Evolutionary conservation across 2,888 invertebrate genomes (phyloP), one percentile per base, ranked within the genome.

Genomic region (Eueremaeus valkanovi): DNA sequence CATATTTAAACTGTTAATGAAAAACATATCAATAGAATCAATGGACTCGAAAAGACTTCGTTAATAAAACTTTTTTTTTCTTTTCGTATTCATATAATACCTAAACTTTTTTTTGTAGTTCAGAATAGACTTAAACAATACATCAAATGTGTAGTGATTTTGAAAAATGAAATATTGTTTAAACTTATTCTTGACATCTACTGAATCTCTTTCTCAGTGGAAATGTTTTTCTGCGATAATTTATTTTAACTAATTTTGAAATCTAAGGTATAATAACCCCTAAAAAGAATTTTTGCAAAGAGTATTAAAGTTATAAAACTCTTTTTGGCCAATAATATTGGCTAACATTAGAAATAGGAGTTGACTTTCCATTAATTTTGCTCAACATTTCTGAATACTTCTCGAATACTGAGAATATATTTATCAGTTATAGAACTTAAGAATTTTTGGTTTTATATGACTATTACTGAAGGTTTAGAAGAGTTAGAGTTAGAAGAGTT

Each of bases 191-290:
- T 24, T 61, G 68, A 68, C 68, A 68, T 68, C 61, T 21, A 45
- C 11, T 45, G 68, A 40, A 40, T 68, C 68, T 68, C 33, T 61
- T 31, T 33, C 33, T 33, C 61, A 61, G 68, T 68, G 68, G 68
- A 68, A 40, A 68, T 68, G 68, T 40, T 68, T 36, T 61, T 68
- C 13, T 33, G 40, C 18, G 68, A 68, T 68, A 68, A 68, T 40
- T 68, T 68, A 68, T 68, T 68, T 68, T 42, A 68, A 68, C 40
- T 40, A 68, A 42, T 68, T 68, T 68, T 18, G 8, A 68, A 68
- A 68, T 40, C 68, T 68, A 21, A 68, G 68, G 68, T 68, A 68
- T 68, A 68, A 68, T 68, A 68, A 68, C 68, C 68, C 40, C 68
- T 40, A 68, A 68, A 61, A 29, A 29, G n/a, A 29, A 24, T 13